These are phyloP conservation scores for Myotis planiceps DNA, from an alignment of 2,797 vertebrate species.

Conservation along the genomic window DNA sequence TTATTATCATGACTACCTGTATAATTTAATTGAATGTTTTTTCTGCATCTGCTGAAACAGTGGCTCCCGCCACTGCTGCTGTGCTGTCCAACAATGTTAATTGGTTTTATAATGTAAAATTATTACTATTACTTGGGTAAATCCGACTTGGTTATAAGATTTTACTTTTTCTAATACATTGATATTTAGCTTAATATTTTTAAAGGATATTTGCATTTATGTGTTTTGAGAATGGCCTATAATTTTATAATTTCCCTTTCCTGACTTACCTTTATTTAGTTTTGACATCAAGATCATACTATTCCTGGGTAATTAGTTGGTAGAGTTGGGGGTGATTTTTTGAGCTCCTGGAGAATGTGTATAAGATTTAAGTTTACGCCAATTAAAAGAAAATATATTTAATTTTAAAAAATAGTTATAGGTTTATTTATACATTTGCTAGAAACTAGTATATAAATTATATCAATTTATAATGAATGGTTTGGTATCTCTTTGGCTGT, in stretches of 20 bases:
- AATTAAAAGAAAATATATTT: background rate
- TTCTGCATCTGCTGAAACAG: background rate
- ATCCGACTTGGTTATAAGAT: background rate
- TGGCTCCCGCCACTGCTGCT: no score
- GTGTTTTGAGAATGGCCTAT: background rate
- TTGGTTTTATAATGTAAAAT: background rate
- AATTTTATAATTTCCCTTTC: background rate
- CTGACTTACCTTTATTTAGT: background rate
- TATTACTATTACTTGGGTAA: background rate
- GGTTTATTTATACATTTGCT: constrained; percentile 26
- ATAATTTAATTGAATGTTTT: background rate
- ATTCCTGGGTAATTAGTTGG: background rate
- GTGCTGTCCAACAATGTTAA: background rate
- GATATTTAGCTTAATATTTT: background rate
- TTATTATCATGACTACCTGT: background rate
- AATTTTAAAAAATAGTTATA: background rate
- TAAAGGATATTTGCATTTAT: background rate
- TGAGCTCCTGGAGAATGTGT: background rate
- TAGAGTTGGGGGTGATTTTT: background rate
- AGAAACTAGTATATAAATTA: background rate
- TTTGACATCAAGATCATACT: constrained; percentile 4
- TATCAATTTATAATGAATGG: background rate
- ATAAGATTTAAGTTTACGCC: background rate
- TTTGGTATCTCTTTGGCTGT: background rate
- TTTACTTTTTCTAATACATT: background rate